These are phyloP conservation scores for Protonemura montana DNA, from an alignment of 2,888 invertebrate species.

Conservation along the genomic window DNA sequence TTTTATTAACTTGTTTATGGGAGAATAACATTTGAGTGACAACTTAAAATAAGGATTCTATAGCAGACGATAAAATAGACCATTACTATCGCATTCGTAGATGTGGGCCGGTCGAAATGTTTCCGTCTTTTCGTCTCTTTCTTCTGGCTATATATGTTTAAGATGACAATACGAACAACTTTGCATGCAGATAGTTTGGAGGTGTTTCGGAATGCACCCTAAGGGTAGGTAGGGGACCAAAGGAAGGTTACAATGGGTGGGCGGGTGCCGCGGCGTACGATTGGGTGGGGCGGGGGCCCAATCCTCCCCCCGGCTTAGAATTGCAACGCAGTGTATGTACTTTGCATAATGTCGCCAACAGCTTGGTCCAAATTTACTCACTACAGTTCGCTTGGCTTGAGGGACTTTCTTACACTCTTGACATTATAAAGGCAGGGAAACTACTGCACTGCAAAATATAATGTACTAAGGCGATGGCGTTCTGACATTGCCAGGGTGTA, in stretches of 20 bases:
- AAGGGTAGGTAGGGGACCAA: slow-evolving; percentile 22
- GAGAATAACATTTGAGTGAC: slow-evolving; percentile 4
- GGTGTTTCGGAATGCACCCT: slow-evolving; percentile 44
- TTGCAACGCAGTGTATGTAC: slow-evolving; percentile 39
- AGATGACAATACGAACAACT: background rate
- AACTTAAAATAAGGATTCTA: background rate
- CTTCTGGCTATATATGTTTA: background rate
- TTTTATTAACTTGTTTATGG: background rate
- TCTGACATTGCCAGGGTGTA: background rate
- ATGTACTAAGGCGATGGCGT: background rate
- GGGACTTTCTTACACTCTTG: slow-evolving; percentile 17
- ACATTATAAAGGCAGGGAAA: slow-evolving; percentile 8
- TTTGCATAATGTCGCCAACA: slow-evolving; percentile 48
- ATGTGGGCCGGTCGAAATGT: background rate
- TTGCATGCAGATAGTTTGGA: slow-evolving; percentile 27
- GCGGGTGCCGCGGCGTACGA: background rate
- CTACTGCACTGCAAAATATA: background rate
- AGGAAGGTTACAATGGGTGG: slow-evolving; percentile 5
- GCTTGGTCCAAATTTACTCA: slow-evolving; percentile 48
- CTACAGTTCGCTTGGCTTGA: slow-evolving; percentile 20
- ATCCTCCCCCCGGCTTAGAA: slow-evolving; percentile 27
- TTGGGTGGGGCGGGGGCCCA: background rate
- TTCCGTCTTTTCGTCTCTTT: background rate
- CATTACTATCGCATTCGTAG: background rate
- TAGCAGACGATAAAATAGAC: background rate